Base-by-base conservation (phyloP, 2,797 vertebrate species). In the Agapornis canus region DNA sequence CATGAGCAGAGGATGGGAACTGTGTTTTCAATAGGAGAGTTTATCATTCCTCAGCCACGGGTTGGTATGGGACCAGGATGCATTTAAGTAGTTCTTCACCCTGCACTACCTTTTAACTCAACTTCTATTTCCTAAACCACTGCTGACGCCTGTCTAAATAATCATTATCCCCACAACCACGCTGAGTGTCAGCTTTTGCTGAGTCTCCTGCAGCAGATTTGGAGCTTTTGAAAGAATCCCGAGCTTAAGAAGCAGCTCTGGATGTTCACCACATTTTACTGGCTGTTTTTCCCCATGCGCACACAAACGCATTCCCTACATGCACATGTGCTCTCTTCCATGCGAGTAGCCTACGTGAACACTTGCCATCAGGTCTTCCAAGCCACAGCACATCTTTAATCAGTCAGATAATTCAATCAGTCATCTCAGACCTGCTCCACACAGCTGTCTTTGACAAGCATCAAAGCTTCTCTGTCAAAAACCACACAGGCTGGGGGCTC, bases 311-410 rank as follows among this genome's bases (percentile, higher is more conserved):
- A 39, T 13, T 11, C 77, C 31, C 78, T 51, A 2, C 0, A 1
- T 51, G 73, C 66, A 51, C 15, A 5, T 10, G 2, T 15, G 2
- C 54, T 68, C 75, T 15, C 75, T 68, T 78, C 77, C 81, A 39
- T 59, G 78, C 23, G 61, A 20, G 19, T 56, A 35, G 71, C 92
- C 66, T 82, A 15, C 49, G 71, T 52, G 90, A 89, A 60, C 4
- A 14, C 51, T 87, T 42, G 78, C 86, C 6, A 6, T 78, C 92
- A 78, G 45, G 68, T 92, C 91, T 96, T 94, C 91, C 79, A 69
- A 96, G 73, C 76, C 82, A 78, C 54, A 23, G 92, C 79, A 87
- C 79, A 79, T 93, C 95, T 92, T 94, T 92, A 94, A 95, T 92
- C 86, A 89, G 89, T 78, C 86, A 72, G 89, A 86, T 91, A 94